A percentile compares a stretch with the other conserved stretches of the same genome.
Evolutionary conservation across 2,113 vertebrate species (phyloP).

Genomic region (Corythornis vintsioides): DNA sequence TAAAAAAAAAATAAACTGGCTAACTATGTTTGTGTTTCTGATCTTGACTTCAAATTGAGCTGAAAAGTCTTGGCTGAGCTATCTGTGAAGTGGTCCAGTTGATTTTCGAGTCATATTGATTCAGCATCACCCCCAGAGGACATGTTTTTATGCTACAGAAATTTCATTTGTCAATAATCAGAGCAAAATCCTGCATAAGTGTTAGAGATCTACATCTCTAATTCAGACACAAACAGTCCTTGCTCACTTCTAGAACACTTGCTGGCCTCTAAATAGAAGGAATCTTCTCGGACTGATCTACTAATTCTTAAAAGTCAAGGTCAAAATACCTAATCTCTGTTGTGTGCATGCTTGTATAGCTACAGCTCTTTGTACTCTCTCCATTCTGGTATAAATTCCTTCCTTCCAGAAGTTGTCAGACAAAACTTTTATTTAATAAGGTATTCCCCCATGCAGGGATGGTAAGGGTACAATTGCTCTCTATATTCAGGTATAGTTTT

Average conservation of each 20-base stretch:
- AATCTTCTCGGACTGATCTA: not conserved
- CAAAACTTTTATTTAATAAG: not conserved
- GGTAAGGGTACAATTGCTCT: not conserved
- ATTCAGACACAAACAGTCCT: not conserved
- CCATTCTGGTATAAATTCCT: not conserved
- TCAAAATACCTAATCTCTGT: not conserved
- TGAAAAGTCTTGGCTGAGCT: not conserved
- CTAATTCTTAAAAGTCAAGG: not conserved
- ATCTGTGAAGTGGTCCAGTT: not conserved
- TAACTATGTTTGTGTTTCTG: conserved; percentile 4
- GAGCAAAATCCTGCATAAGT: not conserved
- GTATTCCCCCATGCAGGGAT: not conserved
- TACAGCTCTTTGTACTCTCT: not conserved
- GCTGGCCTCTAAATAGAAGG: not conserved
- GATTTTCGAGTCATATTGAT: not conserved
- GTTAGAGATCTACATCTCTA: not conserved
- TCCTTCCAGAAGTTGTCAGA: not conserved
- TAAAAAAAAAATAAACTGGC: not conserved
- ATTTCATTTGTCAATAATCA: not conserved
- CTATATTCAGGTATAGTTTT: not conserved
- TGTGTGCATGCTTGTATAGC: not conserved
- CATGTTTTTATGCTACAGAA: not conserved
- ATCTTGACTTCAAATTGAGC: conserved; percentile 18
- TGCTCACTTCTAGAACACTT: not conserved
- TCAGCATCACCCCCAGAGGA: not conserved